Evolutionary conservation across 2,797 vertebrate genomes (phyloP).

Genomic region (Rhinoraja longicauda): DNA sequence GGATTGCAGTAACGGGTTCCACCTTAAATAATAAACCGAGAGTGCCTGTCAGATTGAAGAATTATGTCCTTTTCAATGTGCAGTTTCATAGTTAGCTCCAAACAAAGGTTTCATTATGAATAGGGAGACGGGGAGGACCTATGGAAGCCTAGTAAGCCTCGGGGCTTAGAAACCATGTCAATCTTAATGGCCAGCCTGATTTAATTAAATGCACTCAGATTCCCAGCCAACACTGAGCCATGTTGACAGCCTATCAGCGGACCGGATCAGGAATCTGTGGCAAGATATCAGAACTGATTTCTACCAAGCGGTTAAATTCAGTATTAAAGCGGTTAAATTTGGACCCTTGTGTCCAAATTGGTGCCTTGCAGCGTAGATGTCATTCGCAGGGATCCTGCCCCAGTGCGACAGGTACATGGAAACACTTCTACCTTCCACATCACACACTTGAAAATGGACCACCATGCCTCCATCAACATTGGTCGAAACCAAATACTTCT

Average conservation of each 20-base stretch:
- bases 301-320: background rate
- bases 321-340: background rate
- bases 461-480: no score
- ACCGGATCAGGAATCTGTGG: background rate
- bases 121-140: background rate
- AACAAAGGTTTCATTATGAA: background rate
- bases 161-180: background rate
- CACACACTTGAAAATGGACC: no score
- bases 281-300: background rate
- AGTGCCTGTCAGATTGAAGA: background rate
- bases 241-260: background rate
- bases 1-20: background rate
- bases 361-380: background rate
- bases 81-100: background rate
- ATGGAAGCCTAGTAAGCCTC: background rate
- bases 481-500: no score
- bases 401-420: no score
- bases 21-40: constrained; percentile 1
- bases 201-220: background rate
- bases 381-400: background rate
- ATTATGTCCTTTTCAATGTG: background rate
- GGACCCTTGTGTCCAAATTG: background rate
- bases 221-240: background rate
- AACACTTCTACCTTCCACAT: no score
- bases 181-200: background rate